These are phyloP conservation scores for Trididemnum nubilum DNA, from an alignment of 23 tunicate genomes.

Conservation along the genomic window DNA sequence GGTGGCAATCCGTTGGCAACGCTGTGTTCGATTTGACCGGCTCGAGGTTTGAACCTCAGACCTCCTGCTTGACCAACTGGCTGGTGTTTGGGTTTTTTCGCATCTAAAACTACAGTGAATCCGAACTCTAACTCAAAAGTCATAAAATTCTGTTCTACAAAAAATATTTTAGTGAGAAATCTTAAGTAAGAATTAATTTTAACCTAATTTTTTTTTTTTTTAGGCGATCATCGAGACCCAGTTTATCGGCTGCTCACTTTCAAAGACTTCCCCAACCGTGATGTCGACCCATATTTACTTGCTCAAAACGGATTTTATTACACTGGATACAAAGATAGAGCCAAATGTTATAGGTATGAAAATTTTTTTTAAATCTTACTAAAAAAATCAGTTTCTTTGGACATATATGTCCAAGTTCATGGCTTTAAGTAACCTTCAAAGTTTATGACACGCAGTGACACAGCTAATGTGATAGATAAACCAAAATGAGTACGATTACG, in stretches of 20 bases:
- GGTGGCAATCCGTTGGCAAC: neutral
- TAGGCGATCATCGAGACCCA: conserved; percentile 1
- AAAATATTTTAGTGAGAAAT: too few species aligned
- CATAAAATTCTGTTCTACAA: too few species aligned
- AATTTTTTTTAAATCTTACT: neutral
- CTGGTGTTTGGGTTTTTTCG: neutral
- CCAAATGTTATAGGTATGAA: conserved; percentile 49
- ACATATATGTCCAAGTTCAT: too few species aligned
- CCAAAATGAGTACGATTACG: too few species aligned
- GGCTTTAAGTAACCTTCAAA: too few species aligned
- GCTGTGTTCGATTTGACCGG: neutral
- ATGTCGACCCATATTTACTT: neutral
- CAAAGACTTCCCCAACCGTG: conserved; percentile 9
- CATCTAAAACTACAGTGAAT: too few species aligned
- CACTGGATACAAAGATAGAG: conserved; percentile 41
- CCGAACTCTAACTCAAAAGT: too few species aligned
- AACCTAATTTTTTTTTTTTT: too few species aligned
- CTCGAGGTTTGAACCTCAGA: neutral
- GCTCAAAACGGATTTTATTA: conserved; percentile 27
- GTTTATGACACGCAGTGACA: too few species aligned
- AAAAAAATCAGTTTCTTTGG: too few species aligned
- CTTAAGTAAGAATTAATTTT: too few species aligned
- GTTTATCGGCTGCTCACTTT: conserved; percentile 2
- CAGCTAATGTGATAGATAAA: too few species aligned
- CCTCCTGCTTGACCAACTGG: neutral